Conservation (phyloP, 2,797 vertebrate genomes). For the Gadopsis marmoratus region DNA sequence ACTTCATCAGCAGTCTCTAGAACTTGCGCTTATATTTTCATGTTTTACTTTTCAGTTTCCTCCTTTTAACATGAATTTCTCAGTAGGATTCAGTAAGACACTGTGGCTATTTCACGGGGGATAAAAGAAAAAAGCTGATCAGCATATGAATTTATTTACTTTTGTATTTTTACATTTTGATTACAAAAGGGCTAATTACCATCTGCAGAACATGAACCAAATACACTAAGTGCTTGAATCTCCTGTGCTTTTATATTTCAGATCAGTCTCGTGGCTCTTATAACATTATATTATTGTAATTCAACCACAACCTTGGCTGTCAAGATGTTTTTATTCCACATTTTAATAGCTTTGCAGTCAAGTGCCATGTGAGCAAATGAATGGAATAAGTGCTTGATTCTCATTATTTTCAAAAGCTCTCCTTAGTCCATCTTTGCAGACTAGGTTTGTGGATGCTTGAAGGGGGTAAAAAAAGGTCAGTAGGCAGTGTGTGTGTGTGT, state of each 20-base stretch:
- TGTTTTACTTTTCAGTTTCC: neutral
- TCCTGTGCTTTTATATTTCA: conserved; percentile 29
- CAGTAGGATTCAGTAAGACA: neutral
- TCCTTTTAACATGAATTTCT: neutral
- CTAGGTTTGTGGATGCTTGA: conserved; percentile 20
- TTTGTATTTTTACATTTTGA: neutral
- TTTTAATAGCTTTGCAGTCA: conserved; percentile 58
- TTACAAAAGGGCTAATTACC: neutral
- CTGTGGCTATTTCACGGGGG: neutral
- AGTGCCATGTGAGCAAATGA: conserved; percentile 56
- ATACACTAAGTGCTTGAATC: conserved; percentile 6
- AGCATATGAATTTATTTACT: neutral
- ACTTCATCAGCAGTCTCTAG: conserved; percentile 14
- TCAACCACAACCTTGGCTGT: conserved; percentile 42
- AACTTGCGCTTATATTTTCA: conserved; percentile 11
- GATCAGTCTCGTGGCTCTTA: conserved; percentile 26
- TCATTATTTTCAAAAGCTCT: conserved; percentile 61
- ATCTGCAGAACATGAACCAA: conserved; percentile 6
- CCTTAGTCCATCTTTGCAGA: conserved; percentile 49
- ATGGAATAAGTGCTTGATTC: conserved; percentile 56
- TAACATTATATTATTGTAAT: conserved; percentile 43
- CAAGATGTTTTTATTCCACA: conserved; percentile 49
- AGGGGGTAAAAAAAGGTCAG: conserved; percentile 34
- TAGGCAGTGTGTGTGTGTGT: conserved; percentile 9
- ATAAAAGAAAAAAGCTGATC: neutral